Percentiles rank a stretch among this genome's conserved stretches.
phyloP scores from a whole-genome alignment of 2,113 vertebrate genomes.

The Campylomormyrus numenius region DNA sequence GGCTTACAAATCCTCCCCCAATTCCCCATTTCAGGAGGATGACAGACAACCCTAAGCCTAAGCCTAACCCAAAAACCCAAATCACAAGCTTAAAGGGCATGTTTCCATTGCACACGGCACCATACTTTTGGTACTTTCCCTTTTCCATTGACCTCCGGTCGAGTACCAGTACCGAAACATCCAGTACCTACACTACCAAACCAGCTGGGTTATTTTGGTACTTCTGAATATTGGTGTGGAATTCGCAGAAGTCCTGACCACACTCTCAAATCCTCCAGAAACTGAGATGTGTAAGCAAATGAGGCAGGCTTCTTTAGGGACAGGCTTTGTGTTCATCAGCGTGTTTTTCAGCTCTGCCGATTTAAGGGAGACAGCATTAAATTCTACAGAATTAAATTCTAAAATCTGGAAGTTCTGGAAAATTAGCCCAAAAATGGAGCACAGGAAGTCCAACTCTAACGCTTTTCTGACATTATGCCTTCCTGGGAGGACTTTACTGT shows the following conservation, averaged over 20 bases:
- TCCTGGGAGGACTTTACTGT: background rate
- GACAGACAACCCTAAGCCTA: background rate
- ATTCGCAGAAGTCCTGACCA: background rate
- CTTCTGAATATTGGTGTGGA: background rate
- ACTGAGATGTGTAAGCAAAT: background rate
- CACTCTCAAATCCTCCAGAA: background rate
- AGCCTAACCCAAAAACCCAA: too few species aligned
- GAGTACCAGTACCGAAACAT: background rate
- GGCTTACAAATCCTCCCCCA: background rate
- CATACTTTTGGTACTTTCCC: background rate
- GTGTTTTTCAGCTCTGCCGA: background rate
- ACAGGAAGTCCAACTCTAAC: background rate
- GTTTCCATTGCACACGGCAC: background rate
- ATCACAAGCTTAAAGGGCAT: background rate
- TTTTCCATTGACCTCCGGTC: background rate
- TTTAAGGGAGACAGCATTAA: background rate
- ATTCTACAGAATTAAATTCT: background rate
- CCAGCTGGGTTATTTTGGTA: background rate
- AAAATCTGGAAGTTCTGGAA: background rate
- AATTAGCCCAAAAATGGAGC: background rate
- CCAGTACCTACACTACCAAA: background rate
- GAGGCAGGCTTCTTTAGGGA: background rate
- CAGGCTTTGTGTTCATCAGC: background rate
- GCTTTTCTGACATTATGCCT: background rate
- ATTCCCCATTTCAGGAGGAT: background rate